Percentiles rank a stretch among this genome's conserved stretches.
Conservation (phyloP, 2,113 vertebrate genomes). For the Nothocercus julius region DNA sequence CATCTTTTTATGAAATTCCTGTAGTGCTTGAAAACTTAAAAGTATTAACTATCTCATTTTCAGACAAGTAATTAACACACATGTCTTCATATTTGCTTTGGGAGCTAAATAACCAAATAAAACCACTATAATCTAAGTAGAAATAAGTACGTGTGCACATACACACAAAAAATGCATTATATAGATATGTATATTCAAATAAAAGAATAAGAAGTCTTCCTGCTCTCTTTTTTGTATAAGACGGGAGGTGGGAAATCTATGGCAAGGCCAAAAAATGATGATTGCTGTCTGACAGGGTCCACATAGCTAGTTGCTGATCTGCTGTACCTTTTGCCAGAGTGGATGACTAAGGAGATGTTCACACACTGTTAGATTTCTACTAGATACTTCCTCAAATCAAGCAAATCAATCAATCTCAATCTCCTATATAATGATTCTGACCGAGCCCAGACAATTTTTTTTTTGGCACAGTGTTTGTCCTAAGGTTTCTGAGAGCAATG, state of each 20-base stretch:
- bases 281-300: not conserved
- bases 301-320: not conserved
- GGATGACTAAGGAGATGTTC: not conserved
- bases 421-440: not conserved
- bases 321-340: not conserved
- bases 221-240: not conserved
- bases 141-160: not conserved
- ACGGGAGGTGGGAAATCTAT: not conserved
- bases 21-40: constrained; percentile 23
- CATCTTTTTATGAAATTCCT: constrained; percentile 2
- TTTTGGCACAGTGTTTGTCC: not conserved
- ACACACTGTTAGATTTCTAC: not conserved
- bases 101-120: not conserved
- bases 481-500: not conserved
- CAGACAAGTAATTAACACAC: not conserved
- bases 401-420: not conserved
- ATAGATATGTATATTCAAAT: not conserved
- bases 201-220: not conserved
- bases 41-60: constrained; percentile 9
- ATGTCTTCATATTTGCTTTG: constrained; percentile 9
- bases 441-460: not conserved
- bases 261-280: not conserved
- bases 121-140: constrained; percentile 1
- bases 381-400: not conserved
- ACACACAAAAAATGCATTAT: not conserved